A percentile compares a stretch with the other conserved stretches of the same genome.
Evolutionary conservation across 2,113 vertebrate genomes (phyloP).

Genomic region (Irena cyanogastra): DNA sequence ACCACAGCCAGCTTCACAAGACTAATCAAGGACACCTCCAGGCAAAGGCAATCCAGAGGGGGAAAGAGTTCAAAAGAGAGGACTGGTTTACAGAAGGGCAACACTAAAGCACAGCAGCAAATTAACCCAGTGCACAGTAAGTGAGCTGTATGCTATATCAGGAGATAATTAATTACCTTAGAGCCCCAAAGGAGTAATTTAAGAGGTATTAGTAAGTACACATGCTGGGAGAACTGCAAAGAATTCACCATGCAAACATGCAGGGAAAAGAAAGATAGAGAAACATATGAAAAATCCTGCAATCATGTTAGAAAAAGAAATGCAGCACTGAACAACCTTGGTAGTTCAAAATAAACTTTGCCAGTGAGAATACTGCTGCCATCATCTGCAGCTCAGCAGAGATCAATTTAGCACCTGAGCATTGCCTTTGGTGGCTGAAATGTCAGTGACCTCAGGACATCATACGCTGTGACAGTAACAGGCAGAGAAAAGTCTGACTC

Average conservation of each 20-base stretch:
- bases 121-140: background rate
- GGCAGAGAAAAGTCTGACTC: background rate
- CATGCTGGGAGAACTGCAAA: background rate
- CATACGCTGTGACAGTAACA: accelerated
- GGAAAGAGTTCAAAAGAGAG: background rate
- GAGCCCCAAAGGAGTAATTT: background rate
- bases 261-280: background rate
- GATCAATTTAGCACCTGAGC: background rate
- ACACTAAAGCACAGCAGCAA: background rate
- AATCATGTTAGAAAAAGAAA: background rate
- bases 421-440: background rate
- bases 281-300: background rate
- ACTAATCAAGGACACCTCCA: background rate
- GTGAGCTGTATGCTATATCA: background rate
- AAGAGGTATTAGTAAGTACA: background rate
- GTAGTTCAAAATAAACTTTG: background rate
- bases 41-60: background rate
- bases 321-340: background rate
- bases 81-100: background rate
- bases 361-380: background rate
- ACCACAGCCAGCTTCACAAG: background rate
- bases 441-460: background rate
- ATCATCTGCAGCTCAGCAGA: background rate
- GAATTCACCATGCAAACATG: background rate
- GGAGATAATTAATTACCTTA: background rate